phyloP scores from a whole-genome alignment of 2,888 invertebrate genomes.

The Machimus rusticus region DNA sequence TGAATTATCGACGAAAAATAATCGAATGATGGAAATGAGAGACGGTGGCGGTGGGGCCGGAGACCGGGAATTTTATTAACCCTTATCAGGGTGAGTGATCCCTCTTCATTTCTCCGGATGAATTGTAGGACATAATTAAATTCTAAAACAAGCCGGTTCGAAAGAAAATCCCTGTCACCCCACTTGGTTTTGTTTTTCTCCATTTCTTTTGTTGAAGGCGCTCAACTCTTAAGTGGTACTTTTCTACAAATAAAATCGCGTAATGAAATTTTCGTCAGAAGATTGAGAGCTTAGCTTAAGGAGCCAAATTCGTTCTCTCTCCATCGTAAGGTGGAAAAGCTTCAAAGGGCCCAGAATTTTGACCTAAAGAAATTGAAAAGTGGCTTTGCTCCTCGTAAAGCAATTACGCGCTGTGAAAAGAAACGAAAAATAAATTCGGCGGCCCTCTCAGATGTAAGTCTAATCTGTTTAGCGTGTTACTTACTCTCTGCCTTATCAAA shows the following conservation, averaged over 20 bases:
- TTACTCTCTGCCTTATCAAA: not conserved
- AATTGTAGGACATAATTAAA: constrained; percentile 43
- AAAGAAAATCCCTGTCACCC: constrained; percentile 9
- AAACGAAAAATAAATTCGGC: not conserved
- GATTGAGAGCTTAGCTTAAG: constrained; percentile 3
- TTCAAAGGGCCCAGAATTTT: constrained; percentile 8
- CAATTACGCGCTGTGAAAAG: not conserved
- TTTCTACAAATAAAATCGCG: constrained; percentile 23
- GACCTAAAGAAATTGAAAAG: not conserved
- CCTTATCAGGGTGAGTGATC: constrained; percentile 28
- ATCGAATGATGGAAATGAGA: not conserved
- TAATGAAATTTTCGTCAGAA: constrained; percentile 26
- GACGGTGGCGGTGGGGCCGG: not conserved
- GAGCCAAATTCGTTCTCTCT: not conserved
- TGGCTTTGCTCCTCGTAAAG: not conserved
- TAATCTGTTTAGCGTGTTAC: constrained; percentile 21
- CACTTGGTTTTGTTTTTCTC: not conserved
- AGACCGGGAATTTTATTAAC: constrained; percentile 13
- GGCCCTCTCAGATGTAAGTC: not conserved
- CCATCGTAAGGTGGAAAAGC: not conserved
- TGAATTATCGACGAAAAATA: constrained; percentile 26
- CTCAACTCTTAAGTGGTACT: constrained; percentile 31
- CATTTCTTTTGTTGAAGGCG: constrained; percentile 11
- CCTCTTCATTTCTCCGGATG: constrained; percentile 15
- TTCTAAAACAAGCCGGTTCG: constrained; percentile 30